phyloP scores from a whole-genome alignment of 2,888 invertebrate genomes.

The Oasisia sp. region DNA sequence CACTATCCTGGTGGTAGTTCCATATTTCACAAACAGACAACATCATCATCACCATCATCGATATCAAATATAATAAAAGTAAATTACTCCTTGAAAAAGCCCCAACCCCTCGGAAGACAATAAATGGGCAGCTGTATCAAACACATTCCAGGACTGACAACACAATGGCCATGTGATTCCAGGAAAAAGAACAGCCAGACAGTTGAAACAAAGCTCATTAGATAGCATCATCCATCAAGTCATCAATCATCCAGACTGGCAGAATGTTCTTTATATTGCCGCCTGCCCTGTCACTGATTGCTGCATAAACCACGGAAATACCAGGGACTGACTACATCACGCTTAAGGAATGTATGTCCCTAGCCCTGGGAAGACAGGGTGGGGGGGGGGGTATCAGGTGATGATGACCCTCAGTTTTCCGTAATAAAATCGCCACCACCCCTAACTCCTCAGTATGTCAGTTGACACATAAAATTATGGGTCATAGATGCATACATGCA shows the following conservation, averaged over 20 bases:
- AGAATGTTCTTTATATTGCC: neutral
- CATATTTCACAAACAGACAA: neutral
- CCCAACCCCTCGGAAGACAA: neutral
- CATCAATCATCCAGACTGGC: neutral
- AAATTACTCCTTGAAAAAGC: neutral
- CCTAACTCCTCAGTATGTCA: neutral
- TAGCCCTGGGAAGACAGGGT: neutral
- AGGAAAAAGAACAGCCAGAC: neutral
- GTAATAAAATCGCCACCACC: neutral
- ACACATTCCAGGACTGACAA: constrained; percentile 17
- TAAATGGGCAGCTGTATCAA: neutral
- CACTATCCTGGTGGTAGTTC: too few species aligned
- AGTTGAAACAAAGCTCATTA: neutral
- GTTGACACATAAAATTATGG: neutral
- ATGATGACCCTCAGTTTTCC: neutral
- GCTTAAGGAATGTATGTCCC: constrained; percentile 13
- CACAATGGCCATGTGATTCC: constrained; percentile 3
- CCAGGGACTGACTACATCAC: constrained; percentile 6
- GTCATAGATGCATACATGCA: too few species aligned
- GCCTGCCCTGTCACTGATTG: neutral
- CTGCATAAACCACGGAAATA: constrained; percentile 2
- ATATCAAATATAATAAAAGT: neutral
- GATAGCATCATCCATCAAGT: neutral
- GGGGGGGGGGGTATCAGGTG: neutral
- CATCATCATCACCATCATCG: neutral